Conservation (phyloP, 2,113 vertebrate genomes). For the Typhlomys cinereus region DNA sequence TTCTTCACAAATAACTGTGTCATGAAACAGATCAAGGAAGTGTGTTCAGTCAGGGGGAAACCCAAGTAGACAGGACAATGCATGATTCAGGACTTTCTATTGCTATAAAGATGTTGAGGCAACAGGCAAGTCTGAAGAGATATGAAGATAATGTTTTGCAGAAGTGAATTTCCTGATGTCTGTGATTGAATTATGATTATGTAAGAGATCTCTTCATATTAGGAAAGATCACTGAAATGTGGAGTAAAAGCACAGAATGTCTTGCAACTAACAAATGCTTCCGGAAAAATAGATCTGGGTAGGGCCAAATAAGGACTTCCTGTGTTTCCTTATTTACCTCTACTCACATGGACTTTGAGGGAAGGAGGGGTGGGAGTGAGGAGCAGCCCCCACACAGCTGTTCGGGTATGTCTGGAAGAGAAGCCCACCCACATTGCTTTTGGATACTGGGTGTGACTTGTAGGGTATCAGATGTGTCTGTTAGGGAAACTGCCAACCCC, state of each 20-base stretch:
- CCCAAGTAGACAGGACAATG: background rate
- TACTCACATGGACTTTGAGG: slow-evolving; percentile 49
- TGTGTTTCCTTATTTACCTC: slow-evolving; percentile 72
- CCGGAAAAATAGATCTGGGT: background rate
- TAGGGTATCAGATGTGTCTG: slow-evolving; percentile 73
- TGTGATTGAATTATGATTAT: background rate
- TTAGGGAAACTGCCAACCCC: slow-evolving; percentile 60
- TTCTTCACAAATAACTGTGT: background rate
- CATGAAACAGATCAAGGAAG: background rate
- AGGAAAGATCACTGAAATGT: background rate
- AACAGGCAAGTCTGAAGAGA: background rate
- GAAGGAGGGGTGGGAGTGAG: slow-evolving; percentile 49
- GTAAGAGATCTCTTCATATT: background rate
- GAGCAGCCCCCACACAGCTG: slow-evolving; percentile 74
- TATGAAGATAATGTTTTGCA: background rate
- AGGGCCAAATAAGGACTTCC: slow-evolving; percentile 79
- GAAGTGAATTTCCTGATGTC: background rate
- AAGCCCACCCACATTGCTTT: slow-evolving; percentile 78
- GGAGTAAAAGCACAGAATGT: background rate
- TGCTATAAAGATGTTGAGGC: background rate
- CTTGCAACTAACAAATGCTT: slow-evolving; percentile 34
- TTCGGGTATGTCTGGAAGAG: slow-evolving; percentile 72
- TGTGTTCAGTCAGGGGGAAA: background rate
- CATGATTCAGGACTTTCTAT: background rate
- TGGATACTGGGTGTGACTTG: slow-evolving; percentile 74